phyloP scores from a whole-genome alignment of 2,888 invertebrate species.

The Nymphalis urticae region DNA sequence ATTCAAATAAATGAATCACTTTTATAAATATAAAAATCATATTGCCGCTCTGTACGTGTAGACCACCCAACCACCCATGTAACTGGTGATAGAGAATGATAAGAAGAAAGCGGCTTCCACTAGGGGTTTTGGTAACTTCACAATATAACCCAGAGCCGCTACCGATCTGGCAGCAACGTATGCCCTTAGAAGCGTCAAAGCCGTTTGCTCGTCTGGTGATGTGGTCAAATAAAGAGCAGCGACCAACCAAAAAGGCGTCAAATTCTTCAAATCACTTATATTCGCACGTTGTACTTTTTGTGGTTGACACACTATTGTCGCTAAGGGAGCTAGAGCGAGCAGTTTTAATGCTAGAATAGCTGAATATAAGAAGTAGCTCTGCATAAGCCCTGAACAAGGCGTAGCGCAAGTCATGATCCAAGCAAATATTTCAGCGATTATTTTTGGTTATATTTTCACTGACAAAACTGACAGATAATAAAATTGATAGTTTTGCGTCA shows the following conservation, averaged over 20 bases:
- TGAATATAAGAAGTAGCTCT: conserved; percentile 37
- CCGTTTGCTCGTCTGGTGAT: conserved; percentile 45
- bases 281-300: conserved; percentile 54
- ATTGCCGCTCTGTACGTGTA: conserved; percentile 46
- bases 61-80: conserved; percentile 53
- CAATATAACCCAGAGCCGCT: conserved; percentile 49
- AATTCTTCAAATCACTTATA: conserved; percentile 56
- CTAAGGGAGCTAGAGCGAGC: conserved; percentile 48
- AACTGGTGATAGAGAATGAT: conserved; percentile 53
- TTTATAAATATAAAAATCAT: not conserved
- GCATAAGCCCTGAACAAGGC: conserved; percentile 22
- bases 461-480: not conserved
- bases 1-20: too few species aligned
- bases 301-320: conserved; percentile 46
- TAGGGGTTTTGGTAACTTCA: conserved; percentile 43
- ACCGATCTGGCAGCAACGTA: conserved; percentile 50
- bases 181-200: conserved; percentile 47
- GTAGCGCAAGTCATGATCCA: not conserved
- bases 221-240: conserved; percentile 58
- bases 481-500: not conserved
- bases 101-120: conserved; percentile 50
- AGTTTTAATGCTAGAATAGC: conserved; percentile 46
- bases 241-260: conserved; percentile 64
- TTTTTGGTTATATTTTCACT: not conserved
- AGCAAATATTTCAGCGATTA: not conserved